Conservation (phyloP, 2,797 vertebrate genomes). For the Odontamblyopus rebecca region DNA sequence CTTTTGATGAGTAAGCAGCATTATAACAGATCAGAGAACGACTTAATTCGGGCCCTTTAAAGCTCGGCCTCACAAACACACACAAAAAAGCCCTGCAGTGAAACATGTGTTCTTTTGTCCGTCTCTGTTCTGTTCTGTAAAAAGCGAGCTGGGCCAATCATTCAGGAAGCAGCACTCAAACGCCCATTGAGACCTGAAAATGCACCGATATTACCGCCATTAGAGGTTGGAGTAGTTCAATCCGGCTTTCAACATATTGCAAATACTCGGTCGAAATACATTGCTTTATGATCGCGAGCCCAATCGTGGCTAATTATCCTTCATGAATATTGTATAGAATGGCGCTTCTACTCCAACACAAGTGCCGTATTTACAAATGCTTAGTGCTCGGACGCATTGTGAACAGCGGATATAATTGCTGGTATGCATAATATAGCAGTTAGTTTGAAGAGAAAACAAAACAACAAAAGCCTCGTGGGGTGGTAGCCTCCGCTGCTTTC, state of each 20-base stretch:
- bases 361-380: slow-evolving; percentile 30
- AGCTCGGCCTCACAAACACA: background rate
- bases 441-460: slow-evolving; percentile 40
- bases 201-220: slow-evolving; percentile 42
- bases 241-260: slow-evolving; percentile 25
- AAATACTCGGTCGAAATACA: slow-evolving; percentile 24
- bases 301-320: slow-evolving; percentile 42
- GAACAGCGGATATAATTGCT: slow-evolving; percentile 31
- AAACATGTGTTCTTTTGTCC: slow-evolving; percentile 20
- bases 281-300: slow-evolving; percentile 37
- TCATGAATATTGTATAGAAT: slow-evolving; percentile 40
- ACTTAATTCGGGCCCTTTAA: background rate
- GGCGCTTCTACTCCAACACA: slow-evolving; percentile 22
- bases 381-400: slow-evolving; percentile 30
- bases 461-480: slow-evolving; percentile 25
- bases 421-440: slow-evolving; percentile 45
- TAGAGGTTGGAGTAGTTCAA: slow-evolving; percentile 30
- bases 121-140: slow-evolving; percentile 40
- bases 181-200: slow-evolving; percentile 43
- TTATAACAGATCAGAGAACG: too few species aligned
- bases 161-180: slow-evolving; percentile 33
- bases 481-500: slow-evolving; percentile 29
- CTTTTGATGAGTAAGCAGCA: too few species aligned
- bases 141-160: slow-evolving; percentile 43
- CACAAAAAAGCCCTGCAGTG: too few species aligned